phyloP scores from a whole-genome alignment of 2,888 invertebrate genomes.

The Omphaloscelis lunosa region DNA sequence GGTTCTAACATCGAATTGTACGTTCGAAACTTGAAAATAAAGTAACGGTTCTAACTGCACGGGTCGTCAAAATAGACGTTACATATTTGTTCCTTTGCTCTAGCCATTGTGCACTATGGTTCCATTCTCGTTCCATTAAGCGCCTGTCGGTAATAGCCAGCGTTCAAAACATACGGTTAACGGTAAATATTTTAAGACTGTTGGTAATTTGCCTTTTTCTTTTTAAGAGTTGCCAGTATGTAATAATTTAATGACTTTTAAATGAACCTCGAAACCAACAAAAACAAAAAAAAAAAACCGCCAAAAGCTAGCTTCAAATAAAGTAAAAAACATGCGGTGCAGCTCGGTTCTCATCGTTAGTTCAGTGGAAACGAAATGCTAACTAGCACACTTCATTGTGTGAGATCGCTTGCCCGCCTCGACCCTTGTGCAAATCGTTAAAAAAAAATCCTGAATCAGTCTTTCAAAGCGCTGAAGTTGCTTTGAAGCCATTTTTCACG shows the following conservation, averaged over 20 bases:
- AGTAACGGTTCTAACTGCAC: conserved; percentile 14
- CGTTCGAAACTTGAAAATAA: conserved; percentile 35
- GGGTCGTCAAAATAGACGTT: conserved; percentile 6
- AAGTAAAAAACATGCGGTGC: conserved; percentile 16
- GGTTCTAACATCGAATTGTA: conserved; percentile 21
- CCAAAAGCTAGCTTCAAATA: conserved; percentile 10
- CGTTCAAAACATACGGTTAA: conserved; percentile 3
- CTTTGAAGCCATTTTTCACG: conserved; percentile 65
- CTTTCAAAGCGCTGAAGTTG: conserved; percentile 54
- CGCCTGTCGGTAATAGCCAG: not conserved
- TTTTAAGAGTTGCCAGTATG: not conserved
- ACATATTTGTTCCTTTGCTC: conserved; percentile 1
- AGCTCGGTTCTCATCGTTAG: conserved; percentile 37
- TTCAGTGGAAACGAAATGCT: conserved; percentile 49
- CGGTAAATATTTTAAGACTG: not conserved
- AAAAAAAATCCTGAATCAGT: conserved; percentile 64
- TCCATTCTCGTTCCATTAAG: not conserved
- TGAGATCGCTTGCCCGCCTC: conserved; percentile 48
- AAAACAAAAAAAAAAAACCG: not conserved
- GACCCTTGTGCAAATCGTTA: conserved; percentile 58
- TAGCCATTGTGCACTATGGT: conserved; percentile 4
- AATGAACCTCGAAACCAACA: conserved; percentile 11
- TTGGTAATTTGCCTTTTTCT: not conserved
- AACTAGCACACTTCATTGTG: conserved; percentile 61
- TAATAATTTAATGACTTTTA: not conserved